Evolutionary conservation across 23 tunicate species (phyloP), one percentile per base, ranked within the genome.

Genomic region (Halocynthia aurantium): DNA sequence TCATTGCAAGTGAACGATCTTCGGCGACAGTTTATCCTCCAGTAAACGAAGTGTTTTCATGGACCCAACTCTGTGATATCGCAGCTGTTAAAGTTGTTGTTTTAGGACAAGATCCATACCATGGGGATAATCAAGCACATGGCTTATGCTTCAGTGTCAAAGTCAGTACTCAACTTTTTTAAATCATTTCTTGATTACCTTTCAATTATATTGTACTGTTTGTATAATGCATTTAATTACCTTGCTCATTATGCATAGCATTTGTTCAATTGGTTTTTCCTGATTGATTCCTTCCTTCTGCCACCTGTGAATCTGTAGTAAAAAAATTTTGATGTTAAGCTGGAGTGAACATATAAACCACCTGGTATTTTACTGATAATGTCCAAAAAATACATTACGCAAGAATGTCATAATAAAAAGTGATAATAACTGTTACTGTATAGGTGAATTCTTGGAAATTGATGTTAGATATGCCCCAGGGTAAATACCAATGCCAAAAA

Each of bases 41-140:
- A 62, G 67, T 49, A 5, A 62, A 86, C 18, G 84, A 86, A 7
- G 88, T 92, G 68, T 92, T 86, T 81, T 82, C 98, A 52, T 92
- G 98, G 98, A 92, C 86, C 22, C 82, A 70, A 10, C 77, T 80
- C 56, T 84, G 85, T 50, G 8, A 63, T 6, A 78, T 92, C 8
- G 21, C 69, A 74, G 85, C 86, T 60, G 86, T 86, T 50, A 93
- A 96, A 86, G 99, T 96, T 52, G 96, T 96, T 6, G 90, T 96
- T 13, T 86, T 96, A 50, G 99, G 99, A 20, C 99, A 96, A 58
- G 99, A 96, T 54, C 99, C 99, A 2, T 96, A 96, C 62, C 99
- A 96, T 67, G 99, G 99, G 20, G 88, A 76, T 50, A 73, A 80
- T n/a, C 99, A 96, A 74, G 99, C 99, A 19, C 99, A 96, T 82